Conservation (phyloP, 2,797 vertebrate species). For the Tenualosa ilisha region DNA sequence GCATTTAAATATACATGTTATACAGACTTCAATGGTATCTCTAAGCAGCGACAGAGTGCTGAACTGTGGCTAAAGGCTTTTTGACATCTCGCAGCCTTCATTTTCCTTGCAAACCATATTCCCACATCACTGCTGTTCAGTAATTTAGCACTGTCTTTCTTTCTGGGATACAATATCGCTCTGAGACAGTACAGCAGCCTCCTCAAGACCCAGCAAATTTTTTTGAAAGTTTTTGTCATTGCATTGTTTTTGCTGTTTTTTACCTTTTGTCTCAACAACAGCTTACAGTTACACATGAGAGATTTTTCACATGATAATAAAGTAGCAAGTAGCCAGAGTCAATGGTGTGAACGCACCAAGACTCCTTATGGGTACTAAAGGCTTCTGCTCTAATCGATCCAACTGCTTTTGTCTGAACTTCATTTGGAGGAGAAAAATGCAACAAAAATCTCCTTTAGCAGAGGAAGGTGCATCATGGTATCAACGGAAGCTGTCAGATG, state of each 20-base stretch:
- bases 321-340: background rate
- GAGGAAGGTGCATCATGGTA: background rate
- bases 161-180: background rate
- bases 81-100: background rate
- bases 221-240: background rate
- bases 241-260: background rate
- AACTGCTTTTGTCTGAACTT: background rate
- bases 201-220: background rate
- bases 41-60: background rate
- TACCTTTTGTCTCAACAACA: background rate
- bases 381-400: background rate
- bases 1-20: background rate
- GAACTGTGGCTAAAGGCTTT: background rate
- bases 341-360: no score
- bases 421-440: background rate
- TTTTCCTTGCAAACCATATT: background rate
- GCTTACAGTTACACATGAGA: background rate
- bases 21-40: background rate
- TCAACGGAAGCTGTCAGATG: background rate
- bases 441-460: background rate
- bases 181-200: background rate
- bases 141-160: background rate
- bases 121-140: background rate
- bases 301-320: no score
- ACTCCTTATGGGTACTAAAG: background rate